Evolutionary conservation across 2,888 invertebrate species (phyloP).

Genomic region (Microctonus brassicae): DNA sequence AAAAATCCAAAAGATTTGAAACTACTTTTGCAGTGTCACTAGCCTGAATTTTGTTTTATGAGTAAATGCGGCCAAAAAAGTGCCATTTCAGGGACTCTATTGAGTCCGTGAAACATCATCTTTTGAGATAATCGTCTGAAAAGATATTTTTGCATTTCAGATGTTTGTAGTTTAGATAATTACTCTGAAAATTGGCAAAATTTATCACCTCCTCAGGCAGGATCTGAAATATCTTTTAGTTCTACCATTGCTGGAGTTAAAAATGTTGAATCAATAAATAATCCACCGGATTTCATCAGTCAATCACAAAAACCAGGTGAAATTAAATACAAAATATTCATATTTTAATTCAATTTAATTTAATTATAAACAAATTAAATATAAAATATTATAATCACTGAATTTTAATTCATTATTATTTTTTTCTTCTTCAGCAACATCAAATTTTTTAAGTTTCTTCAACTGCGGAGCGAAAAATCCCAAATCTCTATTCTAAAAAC

Average conservation of each 20-base stretch:
- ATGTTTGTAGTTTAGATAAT: background rate
- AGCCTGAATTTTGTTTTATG: no score
- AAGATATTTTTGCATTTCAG: no score
- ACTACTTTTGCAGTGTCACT: no score
- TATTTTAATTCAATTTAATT: no score
- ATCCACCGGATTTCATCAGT: background rate
- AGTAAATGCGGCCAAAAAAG: no score
- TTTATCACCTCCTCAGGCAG: background rate
- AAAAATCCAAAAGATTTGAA: no score
- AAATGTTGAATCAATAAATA: background rate
- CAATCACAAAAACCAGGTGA: background rate
- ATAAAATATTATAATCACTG: background rate
- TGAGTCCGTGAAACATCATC: no score
- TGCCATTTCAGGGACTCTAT: no score
- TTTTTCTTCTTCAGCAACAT: background rate
- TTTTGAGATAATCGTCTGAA: no score
- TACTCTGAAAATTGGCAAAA: constrained; percentile 5
- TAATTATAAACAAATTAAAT: background rate
- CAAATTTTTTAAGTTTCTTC: background rate
- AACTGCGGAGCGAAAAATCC: background rate
- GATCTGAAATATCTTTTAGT: background rate
- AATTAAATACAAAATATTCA: background rate
- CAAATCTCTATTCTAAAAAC: background rate
- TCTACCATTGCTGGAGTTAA: background rate
- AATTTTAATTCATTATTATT: background rate